A percentile compares a stretch with the other conserved stretches of the same genome.
Evolutionary conservation across 2,113 vertebrate genomes (phyloP).

Genomic region (Puntigrus tetrazona): DNA sequence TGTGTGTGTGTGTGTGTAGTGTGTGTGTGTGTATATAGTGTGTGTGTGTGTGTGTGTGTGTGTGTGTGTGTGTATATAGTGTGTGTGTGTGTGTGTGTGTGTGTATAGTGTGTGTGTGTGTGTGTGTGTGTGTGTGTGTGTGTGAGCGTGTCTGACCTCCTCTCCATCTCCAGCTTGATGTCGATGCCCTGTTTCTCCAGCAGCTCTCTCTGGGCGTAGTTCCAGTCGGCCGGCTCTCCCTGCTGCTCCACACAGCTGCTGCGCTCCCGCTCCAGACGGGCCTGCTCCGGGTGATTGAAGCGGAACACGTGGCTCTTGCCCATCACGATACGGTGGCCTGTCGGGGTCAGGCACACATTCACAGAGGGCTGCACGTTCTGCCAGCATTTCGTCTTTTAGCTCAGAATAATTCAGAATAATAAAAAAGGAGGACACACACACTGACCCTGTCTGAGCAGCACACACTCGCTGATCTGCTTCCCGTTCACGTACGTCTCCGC

Average conservation of each 20-base stretch:
- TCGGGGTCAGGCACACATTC: not conserved
- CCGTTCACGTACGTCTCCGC: slow-evolving; percentile 88
- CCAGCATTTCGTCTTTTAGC: too few species aligned
- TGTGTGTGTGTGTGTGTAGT: too few species aligned
- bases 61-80: too few species aligned
- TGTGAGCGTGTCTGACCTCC: slow-evolving; percentile 69
- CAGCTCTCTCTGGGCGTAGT: slow-evolving; percentile 85
- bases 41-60: too few species aligned
- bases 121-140: too few species aligned
- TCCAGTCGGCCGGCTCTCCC: slow-evolving; percentile 86
- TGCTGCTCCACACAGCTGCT: slow-evolving; percentile 72
- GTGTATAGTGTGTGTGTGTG: too few species aligned
- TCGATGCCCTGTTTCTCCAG: slow-evolving; percentile 88
- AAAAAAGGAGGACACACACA: too few species aligned
- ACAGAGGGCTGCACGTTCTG: too few species aligned
- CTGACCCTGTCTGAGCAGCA: slow-evolving; percentile 81
- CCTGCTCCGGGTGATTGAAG: slow-evolving; percentile 90
- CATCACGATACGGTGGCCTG: slow-evolving; percentile 89
- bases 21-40: too few species aligned
- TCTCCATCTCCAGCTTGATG: slow-evolving; percentile 90
- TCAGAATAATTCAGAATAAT: too few species aligned
- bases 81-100: too few species aligned
- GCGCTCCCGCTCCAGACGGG: slow-evolving; percentile 82
- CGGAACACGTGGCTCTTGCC: slow-evolving; percentile 92
- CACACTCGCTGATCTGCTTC: slow-evolving; percentile 79